Base-by-base conservation (phyloP, 1,140 invertebrate genomes). In the Glomeris maerens region DNA sequence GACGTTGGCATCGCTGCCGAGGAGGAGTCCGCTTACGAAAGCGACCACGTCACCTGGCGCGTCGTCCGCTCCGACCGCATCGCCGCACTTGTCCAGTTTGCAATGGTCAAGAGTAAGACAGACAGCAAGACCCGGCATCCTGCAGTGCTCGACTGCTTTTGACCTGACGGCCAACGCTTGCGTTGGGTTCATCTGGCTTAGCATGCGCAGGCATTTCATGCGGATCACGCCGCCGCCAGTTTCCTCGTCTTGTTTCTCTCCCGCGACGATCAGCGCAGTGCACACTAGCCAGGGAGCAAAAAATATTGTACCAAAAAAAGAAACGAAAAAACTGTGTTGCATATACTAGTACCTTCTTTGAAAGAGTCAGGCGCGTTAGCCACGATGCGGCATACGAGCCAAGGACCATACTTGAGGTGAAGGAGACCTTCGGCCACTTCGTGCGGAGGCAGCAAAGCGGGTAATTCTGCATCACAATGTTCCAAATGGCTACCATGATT, bases 321-420 rank as follows among this genome's bases (percentile, higher is more conserved):
- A n/a, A n/a, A n/a, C n/a, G n/a, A n/a, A n/a, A n/a, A n/a, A n/a
- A n/a, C n/a, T n/a, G n/a, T n/a, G n/a, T n/a, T 42, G 25, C 5
- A 21, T 5, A 5, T 4, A 42, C 40, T 7, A 42, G n/a, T 71
- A 84, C 82, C 81, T 75, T 95, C 89, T 60, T 79, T 77, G 66
- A 95, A 93, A 61, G 79, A 81, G 61, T 96, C 91, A 3, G 92
- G 91, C 71, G 86, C 86, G 65, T 98, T 98, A 10, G 73, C 89
- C 75, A 61, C 92, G 76, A 67, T 84, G 71, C 77, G 81, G 60
- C 87, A 90, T 55, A 97, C 83, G 44, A 97, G 83, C 57, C 80
- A 76, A 41, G 84, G 77, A 0, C 92, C 92, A 69, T 93, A 85
- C 57, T 86, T 86, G 0, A 96, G 81, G 68, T 90, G 80, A 2